Evolutionary conservation across 2,797 vertebrate genomes (phyloP), one percentile per base, ranked within the genome.

Genomic region (Molothrus ater): DNA sequence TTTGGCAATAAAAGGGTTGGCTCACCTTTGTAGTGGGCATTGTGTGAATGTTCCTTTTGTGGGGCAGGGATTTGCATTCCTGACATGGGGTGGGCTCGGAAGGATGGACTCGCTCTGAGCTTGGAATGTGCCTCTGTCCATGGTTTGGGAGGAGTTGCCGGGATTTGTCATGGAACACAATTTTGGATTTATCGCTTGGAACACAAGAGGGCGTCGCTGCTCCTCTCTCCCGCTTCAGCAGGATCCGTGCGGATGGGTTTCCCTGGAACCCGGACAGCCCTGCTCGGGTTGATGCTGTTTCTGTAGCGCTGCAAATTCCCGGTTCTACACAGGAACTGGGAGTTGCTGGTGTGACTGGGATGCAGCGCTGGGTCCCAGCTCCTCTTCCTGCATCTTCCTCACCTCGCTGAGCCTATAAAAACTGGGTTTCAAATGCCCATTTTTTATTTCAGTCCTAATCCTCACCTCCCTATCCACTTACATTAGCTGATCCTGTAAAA

Each of bases 191-290:
- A 15, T 68, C 31, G 28, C 43, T 57, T 10, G 51, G 13, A 96
- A 95, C 97, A 92, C 96, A 90, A 97, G 97, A 64, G 96, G 97
- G 97, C 94, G 84, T 28, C 69, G 96, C 93, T 86, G 95, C 85
- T 79, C 87, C 86, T 91, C 84, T 64, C 63, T 86, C 24, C 59
- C 22, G 1, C 25, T 3, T 2, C 57, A 6, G 72, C 54, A 24
- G 24, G 8, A 4, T 14, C n/a, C 2, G 0, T 11, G 17, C 13
- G 2, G 18, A 42, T 1, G 4, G 11, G 3, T 48, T 69, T 47
- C n/a, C 47, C 38, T 7, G 32, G 43, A 31, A 2, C 9, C 10
- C 57, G 7, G 29, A 0, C 2, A 26, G 2, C 15, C 0, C 57
- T 10, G 10, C 25, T 20, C 3, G 0, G n/a, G 7, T 38, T n/a